These are phyloP conservation scores for Condylura cristata DNA, from an alignment of 2,113 vertebrate species.

Conservation along the genomic window DNA sequence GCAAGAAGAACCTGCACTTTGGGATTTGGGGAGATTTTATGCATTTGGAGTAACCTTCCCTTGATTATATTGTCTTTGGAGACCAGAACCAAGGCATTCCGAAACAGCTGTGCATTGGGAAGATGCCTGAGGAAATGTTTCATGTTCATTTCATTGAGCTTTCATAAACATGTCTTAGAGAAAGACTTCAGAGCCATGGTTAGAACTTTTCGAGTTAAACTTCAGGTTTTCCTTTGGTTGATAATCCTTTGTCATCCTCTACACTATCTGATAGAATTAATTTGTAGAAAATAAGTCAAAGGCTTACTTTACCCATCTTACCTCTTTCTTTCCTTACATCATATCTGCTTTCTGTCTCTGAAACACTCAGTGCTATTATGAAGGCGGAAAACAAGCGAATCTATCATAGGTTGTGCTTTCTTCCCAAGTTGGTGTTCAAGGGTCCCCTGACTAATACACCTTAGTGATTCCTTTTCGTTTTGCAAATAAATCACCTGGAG, in stretches of 20 bases:
- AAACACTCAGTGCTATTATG: background rate
- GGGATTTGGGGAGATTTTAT: constrained; percentile 48
- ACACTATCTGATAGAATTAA: background rate
- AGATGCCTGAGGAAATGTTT: background rate
- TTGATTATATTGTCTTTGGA: constrained; percentile 39
- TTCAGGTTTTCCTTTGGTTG: background rate
- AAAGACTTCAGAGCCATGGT: background rate
- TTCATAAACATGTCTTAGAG: background rate
- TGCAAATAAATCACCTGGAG: background rate
- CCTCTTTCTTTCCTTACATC: background rate
- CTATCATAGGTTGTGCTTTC: background rate
- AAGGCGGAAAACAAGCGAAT: background rate
- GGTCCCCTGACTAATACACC: background rate
- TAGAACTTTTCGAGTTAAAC: background rate
- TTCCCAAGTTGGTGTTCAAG: background rate
- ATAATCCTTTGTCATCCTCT: background rate
- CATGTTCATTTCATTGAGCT: background rate
- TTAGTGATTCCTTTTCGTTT: background rate
- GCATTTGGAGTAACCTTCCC: constrained; percentile 21
- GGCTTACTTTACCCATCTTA: background rate
- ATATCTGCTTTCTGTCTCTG: background rate
- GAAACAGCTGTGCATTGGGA: background rate
- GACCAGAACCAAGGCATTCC: background rate
- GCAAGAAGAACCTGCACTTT: background rate
- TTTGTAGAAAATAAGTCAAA: background rate